Percentiles rank a stretch among this genome's conserved stretches.
These are phyloP conservation scores for Rhagoletis pomonella DNA, from an alignment of 1,140 invertebrate genomes.

Conservation along the genomic window DNA sequence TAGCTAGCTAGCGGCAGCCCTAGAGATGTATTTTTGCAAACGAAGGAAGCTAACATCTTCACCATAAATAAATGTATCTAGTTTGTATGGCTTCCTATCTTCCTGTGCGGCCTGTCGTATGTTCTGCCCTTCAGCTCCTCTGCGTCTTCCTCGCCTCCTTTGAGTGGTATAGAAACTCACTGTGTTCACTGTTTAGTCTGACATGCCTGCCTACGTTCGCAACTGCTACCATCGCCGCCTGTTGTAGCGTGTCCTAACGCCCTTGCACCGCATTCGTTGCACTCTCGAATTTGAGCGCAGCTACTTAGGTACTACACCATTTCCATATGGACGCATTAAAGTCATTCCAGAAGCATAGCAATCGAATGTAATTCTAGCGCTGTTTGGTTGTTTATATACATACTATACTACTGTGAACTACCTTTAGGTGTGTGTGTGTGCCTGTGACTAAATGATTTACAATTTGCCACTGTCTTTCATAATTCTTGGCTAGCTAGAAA, in stretches of 20 bases:
- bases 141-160: background rate
- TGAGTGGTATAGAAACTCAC: background rate
- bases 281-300: background rate
- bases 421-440: background rate
- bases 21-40: background rate
- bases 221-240: background rate
- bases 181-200: background rate
- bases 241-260: background rate
- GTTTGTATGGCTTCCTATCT: slow-evolving; percentile 32
- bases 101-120: slow-evolving; percentile 18
- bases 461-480: background rate
- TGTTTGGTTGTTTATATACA: too few species aligned
- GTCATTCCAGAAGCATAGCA: background rate
- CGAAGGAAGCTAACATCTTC: background rate
- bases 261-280: background rate
- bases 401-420: background rate
- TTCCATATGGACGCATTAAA: slow-evolving; percentile 16
- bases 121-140: background rate
- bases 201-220: too few species aligned
- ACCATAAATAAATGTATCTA: background rate
- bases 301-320: background rate
- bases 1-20: background rate
- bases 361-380: slow-evolving; percentile 16
- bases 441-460: slow-evolving; percentile 21
- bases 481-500: too few species aligned